phyloP scores from a whole-genome alignment of 2,113 vertebrate genomes.

The Nansenia antarctica region DNA sequence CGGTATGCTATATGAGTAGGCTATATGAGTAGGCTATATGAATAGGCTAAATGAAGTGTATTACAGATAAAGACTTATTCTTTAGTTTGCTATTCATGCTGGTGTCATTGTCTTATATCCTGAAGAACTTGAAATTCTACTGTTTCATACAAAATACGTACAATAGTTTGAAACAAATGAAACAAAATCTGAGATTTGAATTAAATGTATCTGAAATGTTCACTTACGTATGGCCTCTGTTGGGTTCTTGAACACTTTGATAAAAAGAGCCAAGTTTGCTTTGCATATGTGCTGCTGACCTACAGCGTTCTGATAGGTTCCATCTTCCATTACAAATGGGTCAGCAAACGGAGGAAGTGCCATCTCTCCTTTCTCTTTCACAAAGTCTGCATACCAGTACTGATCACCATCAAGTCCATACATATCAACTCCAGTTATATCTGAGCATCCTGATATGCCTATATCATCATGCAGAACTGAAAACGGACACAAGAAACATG shows the following conservation, averaged over 20 bases:
- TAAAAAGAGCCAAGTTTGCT: fast-evolving
- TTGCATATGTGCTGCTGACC: fast-evolving
- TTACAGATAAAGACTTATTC: too few relatives aligned
- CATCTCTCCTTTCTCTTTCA: not conserved
- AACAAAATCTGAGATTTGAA: not conserved
- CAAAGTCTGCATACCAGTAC: slow-evolving; percentile 24
- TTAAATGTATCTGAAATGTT: not conserved
- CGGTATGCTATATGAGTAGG: too few relatives aligned
- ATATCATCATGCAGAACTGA: slow-evolving; percentile 1
- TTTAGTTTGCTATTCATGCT: too few relatives aligned
- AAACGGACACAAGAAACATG: not conserved
- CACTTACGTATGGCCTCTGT: slow-evolving; percentile 20
- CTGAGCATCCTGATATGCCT: not conserved
- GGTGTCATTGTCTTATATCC: not conserved
- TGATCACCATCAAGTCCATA: slow-evolving; percentile 28
- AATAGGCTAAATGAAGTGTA: not conserved
- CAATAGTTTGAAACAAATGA: not conserved
- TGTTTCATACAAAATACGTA: too few relatives aligned
- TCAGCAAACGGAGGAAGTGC: slow-evolving; percentile 30
- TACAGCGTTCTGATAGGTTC: fast-evolving
- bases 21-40: not conserved
- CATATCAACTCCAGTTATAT: slow-evolving; percentile 1
- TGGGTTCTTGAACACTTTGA: not conserved
- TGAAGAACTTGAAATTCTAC: not conserved
- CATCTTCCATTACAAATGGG: fast-evolving